Conservation (phyloP, 1,140 invertebrate genomes). For the Scaptodrosophila lebanonensis region DNA sequence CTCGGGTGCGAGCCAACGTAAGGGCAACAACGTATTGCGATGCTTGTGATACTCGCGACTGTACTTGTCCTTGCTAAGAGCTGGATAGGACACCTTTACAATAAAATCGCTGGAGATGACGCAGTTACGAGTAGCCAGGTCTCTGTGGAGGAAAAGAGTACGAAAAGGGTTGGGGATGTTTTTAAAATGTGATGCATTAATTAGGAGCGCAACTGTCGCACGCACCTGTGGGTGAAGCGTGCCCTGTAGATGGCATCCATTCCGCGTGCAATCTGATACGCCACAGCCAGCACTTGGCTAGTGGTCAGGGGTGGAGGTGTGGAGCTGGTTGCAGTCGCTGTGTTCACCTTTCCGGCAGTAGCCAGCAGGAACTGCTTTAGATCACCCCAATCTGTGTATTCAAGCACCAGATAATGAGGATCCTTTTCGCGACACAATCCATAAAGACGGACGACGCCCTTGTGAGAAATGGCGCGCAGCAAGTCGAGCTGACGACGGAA, state of each 20-base stretch:
- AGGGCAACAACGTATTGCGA: slow-evolving; percentile 86
- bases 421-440: slow-evolving; percentile 90
- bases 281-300: slow-evolving; percentile 84
- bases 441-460: slow-evolving; percentile 86
- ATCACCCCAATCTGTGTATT: slow-evolving; percentile 97
- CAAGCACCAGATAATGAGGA: slow-evolving; percentile 92
- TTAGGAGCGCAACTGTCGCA: background rate
- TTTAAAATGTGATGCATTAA: background rate
- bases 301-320: slow-evolving; percentile 82
- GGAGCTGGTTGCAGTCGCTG: slow-evolving; percentile 52
- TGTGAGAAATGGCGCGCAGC: slow-evolving; percentile 87
- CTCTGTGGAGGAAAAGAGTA: slow-evolving; percentile 76
- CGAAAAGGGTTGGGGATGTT: background rate
- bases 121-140: slow-evolving; percentile 96
- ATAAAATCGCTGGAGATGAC: slow-evolving; percentile 89
- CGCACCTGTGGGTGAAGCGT: slow-evolving; percentile 69
- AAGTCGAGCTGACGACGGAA: slow-evolving; percentile 93
- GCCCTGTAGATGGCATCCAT: slow-evolving; percentile 85
- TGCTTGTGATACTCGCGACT: slow-evolving; percentile 90
- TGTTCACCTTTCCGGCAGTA: slow-evolving; percentile 79
- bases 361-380: slow-evolving; percentile 94
- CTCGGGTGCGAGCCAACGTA: slow-evolving; percentile 93
- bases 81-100: slow-evolving; percentile 90
- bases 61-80: slow-evolving; percentile 90
- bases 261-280: slow-evolving; percentile 88